Conservation (phyloP, 1,140 invertebrate species). For the Hermetia illucens region DNA sequence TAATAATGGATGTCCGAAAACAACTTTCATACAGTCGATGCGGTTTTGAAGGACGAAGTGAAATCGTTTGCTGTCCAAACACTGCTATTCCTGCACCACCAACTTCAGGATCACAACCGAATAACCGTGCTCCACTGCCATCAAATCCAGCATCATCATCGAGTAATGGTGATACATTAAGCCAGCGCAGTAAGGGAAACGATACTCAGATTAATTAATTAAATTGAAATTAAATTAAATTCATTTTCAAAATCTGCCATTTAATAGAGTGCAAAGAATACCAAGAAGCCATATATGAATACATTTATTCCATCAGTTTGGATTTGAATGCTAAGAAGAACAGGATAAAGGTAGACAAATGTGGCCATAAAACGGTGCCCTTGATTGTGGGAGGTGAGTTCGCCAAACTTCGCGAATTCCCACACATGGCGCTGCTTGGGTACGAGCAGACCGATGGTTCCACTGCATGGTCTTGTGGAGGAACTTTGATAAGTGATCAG, state of each 20-base stretch:
- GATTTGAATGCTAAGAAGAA: too few relatives aligned
- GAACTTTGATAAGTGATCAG: slow-evolving; percentile 26
- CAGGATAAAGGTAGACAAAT: slow-evolving; percentile 1
- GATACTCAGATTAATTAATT: too few relatives aligned
- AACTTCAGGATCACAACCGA: too few relatives aligned
- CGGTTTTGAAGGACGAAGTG: slow-evolving; percentile 16
- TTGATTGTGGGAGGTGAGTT: slow-evolving; percentile 23
- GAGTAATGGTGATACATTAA: not conserved
- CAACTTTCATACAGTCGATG: too few relatives aligned
- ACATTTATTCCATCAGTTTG: too few relatives aligned
- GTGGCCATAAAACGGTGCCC: slow-evolving; percentile 11
- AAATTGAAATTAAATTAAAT: not conserved
- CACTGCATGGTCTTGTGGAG: slow-evolving; percentile 24
- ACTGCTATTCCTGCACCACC: not conserved
- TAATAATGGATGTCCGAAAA: too few relatives aligned
- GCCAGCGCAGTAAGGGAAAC: too few relatives aligned
- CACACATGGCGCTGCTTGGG: slow-evolving; percentile 29
- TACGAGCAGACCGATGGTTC: slow-evolving; percentile 4
- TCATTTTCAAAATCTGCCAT: too few relatives aligned
- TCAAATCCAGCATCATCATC: not conserved
- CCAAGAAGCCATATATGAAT: slow-evolving; percentile 3
- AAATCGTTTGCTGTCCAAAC: slow-evolving; percentile 22
- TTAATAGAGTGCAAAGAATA: slow-evolving; percentile 12
- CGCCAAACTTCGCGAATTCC: slow-evolving; percentile 21
- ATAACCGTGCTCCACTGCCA: not conserved